phyloP scores from a whole-genome alignment of 2,113 vertebrate species.

The Mesocricetus auratus region DNA sequence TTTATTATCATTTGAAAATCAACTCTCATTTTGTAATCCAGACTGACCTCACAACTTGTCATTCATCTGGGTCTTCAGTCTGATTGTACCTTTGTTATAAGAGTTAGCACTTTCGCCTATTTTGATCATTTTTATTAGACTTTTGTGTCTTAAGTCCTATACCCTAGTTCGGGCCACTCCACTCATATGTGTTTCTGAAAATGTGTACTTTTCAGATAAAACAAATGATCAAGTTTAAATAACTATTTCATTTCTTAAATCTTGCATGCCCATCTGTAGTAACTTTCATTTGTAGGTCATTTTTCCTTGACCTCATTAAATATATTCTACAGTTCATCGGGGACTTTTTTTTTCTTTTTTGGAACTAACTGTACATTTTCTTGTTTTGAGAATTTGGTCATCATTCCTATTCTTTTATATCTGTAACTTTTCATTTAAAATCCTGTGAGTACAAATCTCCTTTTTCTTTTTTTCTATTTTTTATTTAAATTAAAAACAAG shows the following conservation, averaged over 20 bases:
- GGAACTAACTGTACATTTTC: not conserved
- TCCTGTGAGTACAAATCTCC: not conserved
- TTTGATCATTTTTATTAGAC: not conserved
- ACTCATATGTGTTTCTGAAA: not conserved
- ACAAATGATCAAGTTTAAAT: slow-evolving; percentile 6
- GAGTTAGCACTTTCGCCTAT: not conserved
- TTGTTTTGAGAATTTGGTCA: not conserved
- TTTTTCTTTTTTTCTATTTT: no score
- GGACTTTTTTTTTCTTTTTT: not conserved
- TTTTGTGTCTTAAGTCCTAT: not conserved
- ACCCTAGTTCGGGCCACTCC: not conserved
- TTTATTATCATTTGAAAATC: not conserved
- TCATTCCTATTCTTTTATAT: not conserved
- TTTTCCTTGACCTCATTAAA: not conserved
- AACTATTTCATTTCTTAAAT: not conserved
- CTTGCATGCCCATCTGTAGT: not conserved
- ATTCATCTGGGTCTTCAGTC: not conserved
- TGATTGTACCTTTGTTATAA: slow-evolving; percentile 8
- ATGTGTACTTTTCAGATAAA: not conserved
- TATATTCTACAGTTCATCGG: not conserved
- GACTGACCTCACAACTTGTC: not conserved
- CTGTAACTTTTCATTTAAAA: slow-evolving; percentile 46
- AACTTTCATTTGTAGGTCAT: slow-evolving; percentile 17
- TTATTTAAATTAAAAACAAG: no score
- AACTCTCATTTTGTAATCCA: not conserved